Percentiles rank a stretch among this genome's conserved stretches.
Conservation (phyloP, 2,888 invertebrate genomes). For the Melanchra persicariae region DNA sequence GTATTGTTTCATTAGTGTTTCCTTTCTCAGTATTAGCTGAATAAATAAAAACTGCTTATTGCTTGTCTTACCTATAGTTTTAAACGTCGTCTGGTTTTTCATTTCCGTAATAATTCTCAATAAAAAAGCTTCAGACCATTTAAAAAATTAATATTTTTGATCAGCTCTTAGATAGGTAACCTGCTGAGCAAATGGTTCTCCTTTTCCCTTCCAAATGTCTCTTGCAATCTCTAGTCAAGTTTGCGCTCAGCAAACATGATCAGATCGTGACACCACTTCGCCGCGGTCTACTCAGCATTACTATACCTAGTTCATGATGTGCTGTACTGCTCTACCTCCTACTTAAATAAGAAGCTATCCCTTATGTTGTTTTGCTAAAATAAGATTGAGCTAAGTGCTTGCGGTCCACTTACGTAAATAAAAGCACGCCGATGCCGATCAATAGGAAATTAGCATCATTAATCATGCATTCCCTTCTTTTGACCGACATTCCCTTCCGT, state of each 20-base stretch:
- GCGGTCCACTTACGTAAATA: constrained; percentile 73
- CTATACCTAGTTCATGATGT: neutral
- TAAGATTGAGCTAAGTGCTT: constrained; percentile 42
- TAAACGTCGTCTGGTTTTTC: neutral
- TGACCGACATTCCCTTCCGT: constrained; percentile 73
- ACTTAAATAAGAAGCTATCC: neutral
- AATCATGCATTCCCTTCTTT: constrained; percentile 80
- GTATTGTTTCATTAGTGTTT: constrained; percentile 43
- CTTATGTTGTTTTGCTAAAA: constrained; percentile 31
- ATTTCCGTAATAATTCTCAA: neutral
- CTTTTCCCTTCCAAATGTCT: neutral
- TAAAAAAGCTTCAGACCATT: neutral
- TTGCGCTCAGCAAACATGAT: too few relatives aligned
- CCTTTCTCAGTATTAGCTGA: constrained; percentile 29
- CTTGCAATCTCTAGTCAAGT: neutral
- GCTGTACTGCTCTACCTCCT: neutral
- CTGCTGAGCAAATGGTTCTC: too few relatives aligned
- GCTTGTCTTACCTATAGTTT: neutral
- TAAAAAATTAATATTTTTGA: neutral
- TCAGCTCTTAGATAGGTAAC: neutral
- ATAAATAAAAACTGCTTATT: constrained; percentile 14
- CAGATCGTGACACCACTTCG: neutral
- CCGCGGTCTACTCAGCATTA: neutral
- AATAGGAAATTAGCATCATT: constrained; percentile 84
- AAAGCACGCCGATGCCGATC: constrained; percentile 70